Evolutionary conservation across 2,888 invertebrate species (phyloP).

Genomic region (Apamea crenata): DNA sequence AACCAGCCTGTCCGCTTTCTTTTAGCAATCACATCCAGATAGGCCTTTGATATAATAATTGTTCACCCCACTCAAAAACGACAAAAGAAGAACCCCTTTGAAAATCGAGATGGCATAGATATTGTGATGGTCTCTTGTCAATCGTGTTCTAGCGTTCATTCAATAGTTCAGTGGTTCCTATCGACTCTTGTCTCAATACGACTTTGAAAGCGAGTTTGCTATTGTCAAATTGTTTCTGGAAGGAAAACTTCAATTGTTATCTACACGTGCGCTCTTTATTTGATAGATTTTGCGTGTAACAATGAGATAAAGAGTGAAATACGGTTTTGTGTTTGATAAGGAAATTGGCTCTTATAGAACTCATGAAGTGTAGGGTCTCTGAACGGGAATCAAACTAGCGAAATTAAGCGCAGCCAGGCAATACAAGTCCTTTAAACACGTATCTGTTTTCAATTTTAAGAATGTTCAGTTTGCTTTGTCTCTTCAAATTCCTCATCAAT

Average conservation of each 20-base stretch:
- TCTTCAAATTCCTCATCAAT: not conserved
- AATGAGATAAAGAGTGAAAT: not conserved
- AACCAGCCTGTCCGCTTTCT: slow-evolving; percentile 30
- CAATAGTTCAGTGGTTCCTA: slow-evolving; percentile 41
- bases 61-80: slow-evolving; percentile 53
- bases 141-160: slow-evolving; percentile 36
- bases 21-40: slow-evolving; percentile 59
- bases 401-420: not conserved
- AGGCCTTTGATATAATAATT: slow-evolving; percentile 64
- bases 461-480: not conserved
- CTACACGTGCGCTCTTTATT: not conserved
- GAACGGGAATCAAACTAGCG: not conserved
- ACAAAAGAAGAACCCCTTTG: slow-evolving; percentile 60
- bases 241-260: not conserved
- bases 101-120: slow-evolving; percentile 55
- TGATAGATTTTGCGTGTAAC: not conserved
- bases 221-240: slow-evolving; percentile 16
- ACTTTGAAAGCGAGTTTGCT: slow-evolving; percentile 19
- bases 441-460: not conserved
- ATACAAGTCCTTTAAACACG: not conserved
- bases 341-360: not conserved
- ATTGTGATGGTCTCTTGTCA: slow-evolving; percentile 38
- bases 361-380: not conserved
- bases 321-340: not conserved
- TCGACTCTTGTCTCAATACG: slow-evolving; percentile 24